Conservation (phyloP, 1,140 invertebrate species). For the Panonychus citri region DNA sequence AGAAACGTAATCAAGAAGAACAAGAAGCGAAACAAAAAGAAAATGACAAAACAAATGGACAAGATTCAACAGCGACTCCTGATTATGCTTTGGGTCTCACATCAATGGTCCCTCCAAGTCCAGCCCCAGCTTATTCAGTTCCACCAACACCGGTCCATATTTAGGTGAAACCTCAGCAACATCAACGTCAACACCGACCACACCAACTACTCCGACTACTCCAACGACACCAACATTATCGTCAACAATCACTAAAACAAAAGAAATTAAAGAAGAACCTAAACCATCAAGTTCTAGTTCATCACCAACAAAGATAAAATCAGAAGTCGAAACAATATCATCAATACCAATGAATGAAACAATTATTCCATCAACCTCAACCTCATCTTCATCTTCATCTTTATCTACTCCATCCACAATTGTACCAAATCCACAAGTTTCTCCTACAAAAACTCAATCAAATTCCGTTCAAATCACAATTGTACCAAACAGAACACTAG, state of each 20-base stretch:
- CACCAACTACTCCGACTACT: neutral
- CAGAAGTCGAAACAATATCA: conserved; percentile 9
- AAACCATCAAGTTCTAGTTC: conserved; percentile 20
- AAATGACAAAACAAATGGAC: conserved; percentile 20
- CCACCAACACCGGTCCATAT: neutral
- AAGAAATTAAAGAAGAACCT: neutral
- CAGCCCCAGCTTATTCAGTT: conserved; percentile 1
- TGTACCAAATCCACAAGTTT: too few species aligned
- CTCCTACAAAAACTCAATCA: too few species aligned
- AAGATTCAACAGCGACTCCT: conserved; percentile 27
- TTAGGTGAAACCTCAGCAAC: neutral
- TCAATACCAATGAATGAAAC: neutral
- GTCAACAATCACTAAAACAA: neutral
- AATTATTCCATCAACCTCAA: neutral
- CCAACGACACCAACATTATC: neutral
- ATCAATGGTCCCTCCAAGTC: conserved; percentile 10
- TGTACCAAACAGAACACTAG: too few species aligned
- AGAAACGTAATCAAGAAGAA: conserved; percentile 52
- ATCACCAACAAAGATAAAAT: conserved; percentile 11
- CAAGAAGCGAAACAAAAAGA: conserved; percentile 26
- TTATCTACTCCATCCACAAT: too few species aligned
- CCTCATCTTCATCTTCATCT: too few species aligned
- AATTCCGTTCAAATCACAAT: neutral
- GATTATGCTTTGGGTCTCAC: conserved; percentile 53
- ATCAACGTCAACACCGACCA: neutral